Conservation (phyloP, 2,797 vertebrate species). For the Lacerta agilis region DNA sequence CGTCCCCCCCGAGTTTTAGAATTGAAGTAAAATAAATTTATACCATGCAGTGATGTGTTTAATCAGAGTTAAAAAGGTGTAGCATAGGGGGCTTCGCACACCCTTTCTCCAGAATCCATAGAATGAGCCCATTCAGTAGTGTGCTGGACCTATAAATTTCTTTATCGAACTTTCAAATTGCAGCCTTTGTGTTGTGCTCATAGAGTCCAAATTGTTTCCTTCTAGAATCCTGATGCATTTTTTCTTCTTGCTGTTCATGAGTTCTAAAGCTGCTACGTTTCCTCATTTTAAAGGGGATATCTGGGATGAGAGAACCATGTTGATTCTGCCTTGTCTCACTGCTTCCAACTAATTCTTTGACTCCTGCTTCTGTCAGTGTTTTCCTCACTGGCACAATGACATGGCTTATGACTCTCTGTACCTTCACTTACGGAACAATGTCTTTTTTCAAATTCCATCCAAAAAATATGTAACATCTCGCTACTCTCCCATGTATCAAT, state of each 20-base stretch:
- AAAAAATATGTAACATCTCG: neutral
- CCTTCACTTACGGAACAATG: neutral
- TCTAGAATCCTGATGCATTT: neutral
- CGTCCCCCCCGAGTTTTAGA: conserved; percentile 8
- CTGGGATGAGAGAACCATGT: neutral
- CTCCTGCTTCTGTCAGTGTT: neutral
- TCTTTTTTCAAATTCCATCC: neutral
- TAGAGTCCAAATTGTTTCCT: neutral
- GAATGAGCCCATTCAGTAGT: neutral
- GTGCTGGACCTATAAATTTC: neutral
- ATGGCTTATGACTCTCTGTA: too few relatives aligned
- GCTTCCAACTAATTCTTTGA: neutral
- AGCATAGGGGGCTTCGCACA: neutral
- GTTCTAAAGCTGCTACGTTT: neutral
- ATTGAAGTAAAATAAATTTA: neutral
- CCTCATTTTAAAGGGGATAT: neutral
- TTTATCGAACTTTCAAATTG: neutral
- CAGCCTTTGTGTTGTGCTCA: neutral
- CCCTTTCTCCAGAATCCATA: neutral
- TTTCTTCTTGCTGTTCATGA: neutral
- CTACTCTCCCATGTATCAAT: neutral
- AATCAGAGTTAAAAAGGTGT: neutral
- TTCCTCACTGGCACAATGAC: neutral
- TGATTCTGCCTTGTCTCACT: neutral
- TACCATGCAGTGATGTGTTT: neutral